phyloP scores from a whole-genome alignment of 2,797 vertebrate species.

The Tiaroga cobitis region DNA sequence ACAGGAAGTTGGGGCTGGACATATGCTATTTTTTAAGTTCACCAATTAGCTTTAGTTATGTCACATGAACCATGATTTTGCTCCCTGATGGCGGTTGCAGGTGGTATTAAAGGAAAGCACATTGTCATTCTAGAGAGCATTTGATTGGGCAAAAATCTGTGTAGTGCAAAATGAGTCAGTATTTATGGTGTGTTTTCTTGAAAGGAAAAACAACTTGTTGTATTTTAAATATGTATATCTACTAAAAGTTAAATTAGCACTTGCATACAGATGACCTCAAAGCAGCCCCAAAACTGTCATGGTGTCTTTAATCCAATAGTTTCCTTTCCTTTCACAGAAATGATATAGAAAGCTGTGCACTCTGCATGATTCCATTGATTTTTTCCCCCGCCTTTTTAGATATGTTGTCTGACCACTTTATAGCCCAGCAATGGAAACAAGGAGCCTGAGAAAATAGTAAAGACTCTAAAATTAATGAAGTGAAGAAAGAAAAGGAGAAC shows the following conservation, averaged over 20 bases:
- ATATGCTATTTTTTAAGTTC: not conserved
- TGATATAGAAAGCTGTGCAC: not conserved
- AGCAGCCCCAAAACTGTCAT: not conserved
- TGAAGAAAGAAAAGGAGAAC: conserved; percentile 55
- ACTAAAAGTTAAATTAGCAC: not conserved
- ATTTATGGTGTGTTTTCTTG: not conserved
- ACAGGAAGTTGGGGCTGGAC: not conserved
- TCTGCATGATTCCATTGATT: not conserved
- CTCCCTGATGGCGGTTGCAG: not conserved
- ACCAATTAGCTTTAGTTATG: not conserved
- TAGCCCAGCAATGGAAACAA: not conserved
- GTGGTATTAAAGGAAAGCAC: not conserved
- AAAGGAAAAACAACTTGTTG: not conserved
- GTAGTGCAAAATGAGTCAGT: not conserved
- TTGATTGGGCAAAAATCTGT: not conserved
- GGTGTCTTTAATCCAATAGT: not conserved
- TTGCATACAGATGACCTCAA: not conserved
- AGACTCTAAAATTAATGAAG: conserved; percentile 22
- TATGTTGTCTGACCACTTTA: conserved; percentile 5
- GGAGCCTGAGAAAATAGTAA: conserved; percentile 23
- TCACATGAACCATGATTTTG: not conserved
- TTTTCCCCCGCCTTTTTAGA: not conserved
- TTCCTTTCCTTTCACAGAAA: not conserved
- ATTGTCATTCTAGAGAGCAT: not conserved
- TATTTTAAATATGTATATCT: not conserved